A percentile compares a stretch with the other conserved stretches of the same genome.
These are phyloP conservation scores for Mormyrus lacerda DNA, from an alignment of 2,113 vertebrate genomes.

Conservation along the genomic window DNA sequence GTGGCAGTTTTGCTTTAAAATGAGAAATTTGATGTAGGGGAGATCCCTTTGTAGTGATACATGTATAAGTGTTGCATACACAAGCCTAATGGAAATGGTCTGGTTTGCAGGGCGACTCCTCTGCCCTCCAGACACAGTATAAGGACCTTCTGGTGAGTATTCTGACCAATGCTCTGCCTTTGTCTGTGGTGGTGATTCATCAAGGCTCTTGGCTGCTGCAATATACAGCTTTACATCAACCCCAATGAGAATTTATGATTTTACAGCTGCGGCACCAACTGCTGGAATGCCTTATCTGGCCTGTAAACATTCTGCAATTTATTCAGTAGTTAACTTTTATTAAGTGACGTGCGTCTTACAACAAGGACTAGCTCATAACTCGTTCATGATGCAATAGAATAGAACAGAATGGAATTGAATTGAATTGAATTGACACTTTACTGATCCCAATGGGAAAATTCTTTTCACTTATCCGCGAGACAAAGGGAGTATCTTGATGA, in stretches of 20 bases:
- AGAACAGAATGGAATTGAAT: neutral
- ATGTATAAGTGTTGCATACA: neutral
- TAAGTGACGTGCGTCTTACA: neutral
- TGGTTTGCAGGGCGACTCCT: slow-evolving; percentile 57
- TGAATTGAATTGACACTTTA: neutral
- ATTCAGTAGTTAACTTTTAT: neutral
- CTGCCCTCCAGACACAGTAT: slow-evolving; percentile 72
- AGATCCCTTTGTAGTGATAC: neutral
- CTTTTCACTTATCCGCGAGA: neutral
- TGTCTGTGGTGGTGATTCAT: neutral
- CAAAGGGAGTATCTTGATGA: neutral
- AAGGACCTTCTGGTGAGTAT: slow-evolving; percentile 79
- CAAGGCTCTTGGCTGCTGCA: neutral
- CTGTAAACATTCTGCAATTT: neutral
- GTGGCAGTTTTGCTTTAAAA: neutral
- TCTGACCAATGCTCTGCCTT: neutral
- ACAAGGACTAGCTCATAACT: neutral
- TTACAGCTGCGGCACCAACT: neutral
- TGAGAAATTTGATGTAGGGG: neutral
- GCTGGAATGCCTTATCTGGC: neutral
- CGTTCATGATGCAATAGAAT: neutral
- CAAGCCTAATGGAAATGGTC: neutral
- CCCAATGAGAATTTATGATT: neutral
- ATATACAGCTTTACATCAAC: neutral
- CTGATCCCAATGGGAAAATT: neutral